Evolutionary conservation across 2,888 invertebrate species (phyloP).

Genomic region (Gandaritis pyraliata): DNA sequence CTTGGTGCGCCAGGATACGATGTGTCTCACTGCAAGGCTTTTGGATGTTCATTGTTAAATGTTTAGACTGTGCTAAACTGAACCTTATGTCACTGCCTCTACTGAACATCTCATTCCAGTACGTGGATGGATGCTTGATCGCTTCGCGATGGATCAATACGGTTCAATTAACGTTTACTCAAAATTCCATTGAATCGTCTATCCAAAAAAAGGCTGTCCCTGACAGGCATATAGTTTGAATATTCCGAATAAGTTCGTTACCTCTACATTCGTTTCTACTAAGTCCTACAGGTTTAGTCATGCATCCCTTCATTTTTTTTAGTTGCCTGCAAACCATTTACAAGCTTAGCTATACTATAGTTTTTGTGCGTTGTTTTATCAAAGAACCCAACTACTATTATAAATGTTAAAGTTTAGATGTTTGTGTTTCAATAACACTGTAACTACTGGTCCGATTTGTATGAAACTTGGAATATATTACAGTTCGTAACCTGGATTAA

Average conservation of each 20-base stretch:
- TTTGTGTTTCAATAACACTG: no score
- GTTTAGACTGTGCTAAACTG: constrained; percentile 30
- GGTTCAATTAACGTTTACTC: constrained; percentile 1
- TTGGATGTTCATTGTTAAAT: constrained; percentile 27
- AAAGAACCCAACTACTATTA: no score
- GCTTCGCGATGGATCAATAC: constrained; percentile 14
- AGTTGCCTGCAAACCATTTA: not conserved
- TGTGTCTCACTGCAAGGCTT: constrained; percentile 37
- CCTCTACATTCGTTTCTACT: not conserved
- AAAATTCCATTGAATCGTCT: not conserved
- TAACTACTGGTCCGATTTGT: no score
- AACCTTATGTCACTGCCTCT: constrained; percentile 6
- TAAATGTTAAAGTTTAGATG: no score
- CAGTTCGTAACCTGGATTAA: no score
- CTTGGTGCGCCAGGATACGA: constrained; percentile 17
- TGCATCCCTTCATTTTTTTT: not conserved
- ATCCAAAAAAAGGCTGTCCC: not conserved
- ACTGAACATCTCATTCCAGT: not conserved
- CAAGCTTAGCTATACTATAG: not conserved
- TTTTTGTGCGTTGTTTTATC: not conserved
- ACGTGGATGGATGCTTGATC: no score
- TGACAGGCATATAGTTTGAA: not conserved
- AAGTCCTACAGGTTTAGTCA: no score
- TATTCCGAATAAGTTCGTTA: no score
- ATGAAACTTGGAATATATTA: no score